These are phyloP conservation scores for Coelogynopora nodosa DNA, from an alignment of 2,888 invertebrate genomes.

Conservation along the genomic window DNA sequence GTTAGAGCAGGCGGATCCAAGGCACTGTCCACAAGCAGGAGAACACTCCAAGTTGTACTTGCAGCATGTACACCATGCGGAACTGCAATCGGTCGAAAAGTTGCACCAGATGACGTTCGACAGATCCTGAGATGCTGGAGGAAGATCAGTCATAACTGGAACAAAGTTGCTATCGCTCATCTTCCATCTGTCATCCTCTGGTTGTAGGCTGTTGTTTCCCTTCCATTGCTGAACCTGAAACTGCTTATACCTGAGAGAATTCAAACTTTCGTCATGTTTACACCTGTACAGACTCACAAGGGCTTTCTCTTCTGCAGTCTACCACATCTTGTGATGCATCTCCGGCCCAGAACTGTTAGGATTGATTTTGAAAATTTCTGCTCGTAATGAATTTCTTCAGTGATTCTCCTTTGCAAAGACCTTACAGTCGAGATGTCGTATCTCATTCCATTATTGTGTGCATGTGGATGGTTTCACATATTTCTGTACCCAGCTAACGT, in stretches of 20 bases:
- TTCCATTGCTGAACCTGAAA: neutral
- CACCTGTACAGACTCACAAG: too few relatives aligned
- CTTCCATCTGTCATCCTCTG: conserved; percentile 1
- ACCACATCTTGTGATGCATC: too few relatives aligned
- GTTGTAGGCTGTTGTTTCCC: conserved; percentile 2
- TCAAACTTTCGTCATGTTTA: too few relatives aligned
- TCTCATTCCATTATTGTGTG: conserved; percentile 50
- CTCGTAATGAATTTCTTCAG: neutral
- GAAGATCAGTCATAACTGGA: too few relatives aligned
- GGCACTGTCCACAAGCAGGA: conserved; percentile 44
- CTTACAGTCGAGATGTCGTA: conserved; percentile 41
- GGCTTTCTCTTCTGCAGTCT: too few relatives aligned
- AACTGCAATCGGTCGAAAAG: neutral
- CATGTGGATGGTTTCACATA: conserved; percentile 46
- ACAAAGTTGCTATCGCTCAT: neutral
- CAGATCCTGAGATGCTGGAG: conserved; percentile 2
- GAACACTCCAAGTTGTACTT: neutral
- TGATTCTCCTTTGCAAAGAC: neutral
- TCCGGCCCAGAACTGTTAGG: too few relatives aligned
- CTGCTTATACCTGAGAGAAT: neutral
- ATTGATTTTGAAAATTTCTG: neutral
- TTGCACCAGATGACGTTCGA: too few relatives aligned
- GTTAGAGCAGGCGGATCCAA: conserved; percentile 9
- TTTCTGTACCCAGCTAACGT: conserved; percentile 44
- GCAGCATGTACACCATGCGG: neutral